Conservation (phyloP, 2,888 invertebrate genomes). For the Eulithis testata region DNA sequence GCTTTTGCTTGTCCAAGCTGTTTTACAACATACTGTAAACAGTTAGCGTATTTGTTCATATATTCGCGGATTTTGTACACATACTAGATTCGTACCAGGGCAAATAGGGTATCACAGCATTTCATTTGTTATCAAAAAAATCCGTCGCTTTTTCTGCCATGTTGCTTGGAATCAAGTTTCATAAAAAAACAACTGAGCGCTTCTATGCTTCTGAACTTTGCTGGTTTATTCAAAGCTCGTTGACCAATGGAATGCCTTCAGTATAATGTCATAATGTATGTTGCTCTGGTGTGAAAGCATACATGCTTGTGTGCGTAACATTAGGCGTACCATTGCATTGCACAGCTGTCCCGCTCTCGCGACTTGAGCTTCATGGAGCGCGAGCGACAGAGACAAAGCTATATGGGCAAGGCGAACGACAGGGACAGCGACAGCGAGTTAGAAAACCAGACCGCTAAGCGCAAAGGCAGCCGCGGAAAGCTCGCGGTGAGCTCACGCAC, state of each 20-base stretch:
- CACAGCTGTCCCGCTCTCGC: conserved; percentile 80
- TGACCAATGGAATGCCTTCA: conserved; percentile 21
- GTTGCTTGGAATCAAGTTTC: no score
- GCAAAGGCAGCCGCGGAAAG: conserved; percentile 87
- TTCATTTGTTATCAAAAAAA: background rate
- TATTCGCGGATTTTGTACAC: background rate
- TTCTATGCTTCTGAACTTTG: background rate
- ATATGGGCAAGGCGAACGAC: conserved; percentile 82
- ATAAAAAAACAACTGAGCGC: no score
- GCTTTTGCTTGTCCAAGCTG: conserved; percentile 38
- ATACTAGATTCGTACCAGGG: background rate
- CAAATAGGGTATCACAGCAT: background rate
- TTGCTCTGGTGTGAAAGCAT: conserved; percentile 6
- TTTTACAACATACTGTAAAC: conserved; percentile 18
- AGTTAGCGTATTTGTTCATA: conserved; percentile 8
- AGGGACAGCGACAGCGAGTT: conserved; percentile 96
- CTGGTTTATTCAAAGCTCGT: background rate
- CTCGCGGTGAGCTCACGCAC: conserved; percentile 88
- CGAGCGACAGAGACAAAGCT: conserved; percentile 81
- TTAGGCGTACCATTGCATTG: conserved; percentile 67
- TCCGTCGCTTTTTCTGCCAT: no score
- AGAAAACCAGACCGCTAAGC: conserved; percentile 81
- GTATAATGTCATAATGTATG: conserved; percentile 8
- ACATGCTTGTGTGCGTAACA: conserved; percentile 56
- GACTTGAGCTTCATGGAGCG: conserved; percentile 81